Evolutionary conservation across 2,113 vertebrate genomes (phyloP), one percentile per base, ranked within the genome.

Genomic region (Gambusia holbrooki): DNA sequence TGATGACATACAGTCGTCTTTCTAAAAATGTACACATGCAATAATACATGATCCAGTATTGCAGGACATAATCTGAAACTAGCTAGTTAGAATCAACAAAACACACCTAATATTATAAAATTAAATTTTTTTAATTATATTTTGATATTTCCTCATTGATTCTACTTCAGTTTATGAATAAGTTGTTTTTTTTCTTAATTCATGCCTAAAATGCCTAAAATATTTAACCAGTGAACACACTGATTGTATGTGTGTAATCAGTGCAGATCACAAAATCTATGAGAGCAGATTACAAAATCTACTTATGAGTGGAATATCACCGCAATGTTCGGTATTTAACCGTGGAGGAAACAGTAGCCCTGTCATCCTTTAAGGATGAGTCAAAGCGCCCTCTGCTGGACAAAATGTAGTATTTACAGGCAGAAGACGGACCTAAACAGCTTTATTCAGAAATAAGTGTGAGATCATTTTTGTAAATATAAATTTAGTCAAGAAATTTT

Each of bases 381-480:
- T 70, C 45, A 84, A 72, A 54, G 0, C 74, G 19, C 84, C 85
- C 84, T 71, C 87, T 86, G 72, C 79, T 88, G 90, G 82, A 61
- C 4, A 15, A 33, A 28, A 15, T 0, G 0, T 5, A 22, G 22
- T 6, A 42, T 40, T 68, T 5, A 37, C 3, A 66, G 14, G 15
- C 40, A 35, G 17, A 67, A 37, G 28, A 25, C 0, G 0, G 28
- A 48, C 7, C 1, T 10, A 25, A 13, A 33, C 11, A 37, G 27
- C 27, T 15, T 62, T 30, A 62, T 28, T 17, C 5, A 15, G 5
- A 62, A 62, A 6, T 30, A 15, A 62, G 29, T 62, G 27, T 30
- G 14, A 15, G 51, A 58, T 58, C 0, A 58, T 58, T 58, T 9
- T 58, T 58, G 6, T n/a, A 58, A 58, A 25, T 25, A 25, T 9